Conservation (phyloP, 2,888 invertebrate genomes). For the Sphaerophoria rueppellii region DNA sequence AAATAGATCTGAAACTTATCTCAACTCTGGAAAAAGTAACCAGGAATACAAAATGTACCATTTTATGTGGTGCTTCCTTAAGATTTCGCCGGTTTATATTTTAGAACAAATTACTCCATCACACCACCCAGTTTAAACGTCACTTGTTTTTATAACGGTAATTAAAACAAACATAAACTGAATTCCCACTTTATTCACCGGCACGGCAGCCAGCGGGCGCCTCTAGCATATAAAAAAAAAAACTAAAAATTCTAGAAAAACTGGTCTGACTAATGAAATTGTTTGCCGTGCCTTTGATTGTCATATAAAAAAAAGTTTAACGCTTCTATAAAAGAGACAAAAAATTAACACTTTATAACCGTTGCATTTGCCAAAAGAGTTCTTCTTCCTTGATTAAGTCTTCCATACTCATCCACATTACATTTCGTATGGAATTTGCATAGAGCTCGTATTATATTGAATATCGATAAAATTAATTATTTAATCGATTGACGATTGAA, state of each 20-base stretch:
- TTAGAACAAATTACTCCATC: not conserved
- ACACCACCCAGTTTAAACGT: not conserved
- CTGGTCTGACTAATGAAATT: constrained; percentile 12
- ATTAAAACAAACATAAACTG: not conserved
- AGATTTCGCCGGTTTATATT: not conserved
- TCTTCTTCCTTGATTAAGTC: constrained; percentile 3
- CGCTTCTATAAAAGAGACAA: constrained; percentile 5
- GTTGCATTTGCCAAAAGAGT: constrained; percentile 12
- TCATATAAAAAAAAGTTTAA: constrained; percentile 39
- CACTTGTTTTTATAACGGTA: constrained; percentile 5
- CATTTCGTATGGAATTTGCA: not conserved
- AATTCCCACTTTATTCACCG: constrained; percentile 10
- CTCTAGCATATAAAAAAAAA: not conserved
- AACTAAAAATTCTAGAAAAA: constrained; percentile 5
- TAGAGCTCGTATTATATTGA: constrained; percentile 21
- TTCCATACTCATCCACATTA: not conserved
- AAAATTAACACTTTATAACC: constrained; percentile 4
- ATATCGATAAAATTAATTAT: constrained; percentile 54
- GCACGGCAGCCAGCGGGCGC: not conserved
- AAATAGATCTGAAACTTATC: too few species aligned
- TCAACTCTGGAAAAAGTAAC: too few species aligned
- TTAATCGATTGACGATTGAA: constrained; percentile 47
- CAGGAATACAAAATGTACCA: too few species aligned
- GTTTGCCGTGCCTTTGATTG: constrained; percentile 40
- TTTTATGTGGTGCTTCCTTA: too few species aligned